phyloP scores from a whole-genome alignment of 2,113 vertebrate genomes.

The Podilymbus podiceps region DNA sequence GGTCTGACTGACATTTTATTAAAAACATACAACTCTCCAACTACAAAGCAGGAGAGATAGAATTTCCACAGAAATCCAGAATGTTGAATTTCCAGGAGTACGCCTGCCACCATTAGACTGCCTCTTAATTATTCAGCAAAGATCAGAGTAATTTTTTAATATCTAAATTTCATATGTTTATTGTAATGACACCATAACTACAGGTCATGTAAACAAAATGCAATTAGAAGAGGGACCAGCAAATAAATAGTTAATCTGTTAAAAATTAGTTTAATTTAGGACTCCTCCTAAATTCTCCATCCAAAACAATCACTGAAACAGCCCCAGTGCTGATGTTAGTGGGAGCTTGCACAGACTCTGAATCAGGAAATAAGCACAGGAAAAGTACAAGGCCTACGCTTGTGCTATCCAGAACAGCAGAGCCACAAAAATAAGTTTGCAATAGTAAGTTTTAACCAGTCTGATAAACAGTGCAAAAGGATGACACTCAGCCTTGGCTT shows the following conservation, averaged over 20 bases:
- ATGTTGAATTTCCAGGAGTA: background rate
- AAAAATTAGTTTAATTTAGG: background rate
- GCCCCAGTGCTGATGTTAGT: background rate
- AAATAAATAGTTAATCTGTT: conserved; percentile 22
- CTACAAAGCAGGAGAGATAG: background rate
- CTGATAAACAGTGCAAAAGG: background rate
- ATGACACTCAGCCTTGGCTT: background rate
- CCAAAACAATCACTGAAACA: conserved; percentile 59
- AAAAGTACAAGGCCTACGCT: background rate
- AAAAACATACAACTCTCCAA: background rate
- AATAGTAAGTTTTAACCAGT: background rate
- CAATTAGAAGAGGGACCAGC: background rate
- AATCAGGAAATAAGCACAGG: conserved; percentile 38
- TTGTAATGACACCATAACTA: background rate
- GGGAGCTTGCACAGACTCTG: background rate
- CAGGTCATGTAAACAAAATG: background rate
- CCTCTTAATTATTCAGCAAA: background rate
- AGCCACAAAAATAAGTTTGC: background rate
- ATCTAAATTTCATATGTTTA: background rate
- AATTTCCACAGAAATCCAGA: background rate
- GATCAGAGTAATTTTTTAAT: background rate
- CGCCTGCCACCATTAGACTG: background rate
- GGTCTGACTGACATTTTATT: background rate
- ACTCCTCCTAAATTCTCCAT: background rate
- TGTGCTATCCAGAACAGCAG: background rate